Base-by-base conservation (phyloP, 2,888 invertebrate species). In the Pocota personata region DNA sequence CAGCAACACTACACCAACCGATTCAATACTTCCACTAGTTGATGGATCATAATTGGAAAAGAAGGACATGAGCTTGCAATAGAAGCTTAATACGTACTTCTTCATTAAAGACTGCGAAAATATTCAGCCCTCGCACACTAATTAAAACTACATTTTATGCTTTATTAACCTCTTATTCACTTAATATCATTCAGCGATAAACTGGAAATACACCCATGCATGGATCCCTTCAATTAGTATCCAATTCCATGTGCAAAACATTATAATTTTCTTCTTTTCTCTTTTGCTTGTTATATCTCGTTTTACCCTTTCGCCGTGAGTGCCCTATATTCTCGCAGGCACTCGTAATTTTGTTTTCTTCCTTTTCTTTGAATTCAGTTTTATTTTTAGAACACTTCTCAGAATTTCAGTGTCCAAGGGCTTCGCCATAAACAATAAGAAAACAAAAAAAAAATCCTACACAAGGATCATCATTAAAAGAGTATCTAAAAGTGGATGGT, bases 151-250 rank as follows among this genome's bases (percentile, higher is more conserved):
- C 19, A 2, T n/a, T 3, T n/a, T 37, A n/a, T 37, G n/a, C n/a
- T n/a, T 37, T 37, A 46, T 19, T 19, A 43, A 43, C 16, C 14
- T 8, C 8, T 43, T 43, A 46, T 46, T 19, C 46, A 27, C n/a
- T 52, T n/a, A 52, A 27, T 27, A 27, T 30, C 62, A 27, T 30
- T 46, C 62, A 46, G 30, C 46, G 46, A 62, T 62, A 62, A 46
- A 62, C 62, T 62, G 46, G 43, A 50, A 66, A 37, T 66, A 30
- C 66, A 50, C 50, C 66, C 50, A 66, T 48, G 43, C 4, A 27
- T 24, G 62, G 30, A 46, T 30, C 62, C 66, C 66, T 50, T 66
- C 35, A 66, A 50, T 66, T 66, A 66, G 50, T 66, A 66, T 66
- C 66, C 66, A 37, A 66, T 66, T 66, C 50, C 66, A n/a, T 24